Base-by-base conservation (phyloP, 2,888 invertebrate species). In the Mechanitis mazaeus region DNA sequence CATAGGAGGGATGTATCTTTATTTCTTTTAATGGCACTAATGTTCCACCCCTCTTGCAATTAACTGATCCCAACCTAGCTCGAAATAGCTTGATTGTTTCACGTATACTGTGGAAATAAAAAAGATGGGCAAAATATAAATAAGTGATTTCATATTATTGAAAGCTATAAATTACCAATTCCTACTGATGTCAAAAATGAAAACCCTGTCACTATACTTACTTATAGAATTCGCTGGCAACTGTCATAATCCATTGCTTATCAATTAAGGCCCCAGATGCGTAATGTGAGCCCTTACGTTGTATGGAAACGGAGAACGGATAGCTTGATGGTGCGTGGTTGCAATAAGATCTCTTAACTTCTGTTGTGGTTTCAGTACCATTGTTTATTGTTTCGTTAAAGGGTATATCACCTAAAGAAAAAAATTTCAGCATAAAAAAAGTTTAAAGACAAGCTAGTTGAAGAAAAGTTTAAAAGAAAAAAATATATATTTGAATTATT, bases 181-280 rank as follows among this genome's bases (percentile, higher is more conserved):
- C 84, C 54, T 84, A 79, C 1, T 83, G 75, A 68, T 86, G 85
- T 64, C 84, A 71, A 6, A 84, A 78, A 62, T 86, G 86, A 76
- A 54, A 78, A 79, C 11, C 50, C 4, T 12, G n/a, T 12, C 28
- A 45, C 33, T 5, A 31, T 33, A 45, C 83, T 75, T 72, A 89
- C 89, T 84, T 75, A 69, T 77, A 86, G 71, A 88, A 88, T 42
- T 82, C 84, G 3, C 71, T 75, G 28, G 87, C 89, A 0, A 75
- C 75, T 4, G 77, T 84, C n/a, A 89, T 59, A 38, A 89, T 76
- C 83, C 86, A 87, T 57, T 70, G 76, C 56, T 75, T 77, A 56
- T 79, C 72, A 46, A 89, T 67, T 20, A 89, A 68, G 2, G 84
- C 85, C 0, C 90, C 89, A 54, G 79, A 77, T 3, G 84, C 76